These are phyloP conservation scores for Habrosyne pyritoides DNA, from an alignment of 2,888 invertebrate species.

Conservation along the genomic window DNA sequence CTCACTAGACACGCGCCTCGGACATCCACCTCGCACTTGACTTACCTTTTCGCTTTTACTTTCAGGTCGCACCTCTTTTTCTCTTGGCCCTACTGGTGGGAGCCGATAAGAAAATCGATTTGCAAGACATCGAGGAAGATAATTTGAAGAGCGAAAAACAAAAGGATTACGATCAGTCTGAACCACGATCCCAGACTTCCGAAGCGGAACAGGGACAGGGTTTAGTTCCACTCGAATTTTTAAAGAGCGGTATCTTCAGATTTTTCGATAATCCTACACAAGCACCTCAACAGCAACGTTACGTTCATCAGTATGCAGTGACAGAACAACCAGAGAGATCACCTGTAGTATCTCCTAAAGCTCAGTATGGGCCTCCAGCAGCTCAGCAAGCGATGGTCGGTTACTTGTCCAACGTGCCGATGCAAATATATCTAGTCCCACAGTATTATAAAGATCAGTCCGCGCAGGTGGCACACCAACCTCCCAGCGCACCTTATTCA, in stretches of 20 bases:
- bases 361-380: slow-evolving; percentile 43
- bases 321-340: slow-evolving; percentile 66
- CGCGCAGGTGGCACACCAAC: slow-evolving; percentile 40
- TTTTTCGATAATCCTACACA: slow-evolving; percentile 57
- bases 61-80: slow-evolving; percentile 69
- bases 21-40: slow-evolving; percentile 41
- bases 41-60: slow-evolving; percentile 65
- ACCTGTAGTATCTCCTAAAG: slow-evolving; percentile 33
- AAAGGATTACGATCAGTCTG: slow-evolving; percentile 53
- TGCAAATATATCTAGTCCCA: slow-evolving; percentile 77
- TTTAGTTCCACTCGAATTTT: slow-evolving; percentile 55
- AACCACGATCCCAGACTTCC: slow-evolving; percentile 39
- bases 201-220: slow-evolving; percentile 35
- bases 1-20: slow-evolving; percentile 42
- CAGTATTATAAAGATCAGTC: slow-evolving; percentile 65
- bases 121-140: slow-evolving; percentile 90
- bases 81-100: slow-evolving; percentile 59
- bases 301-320: slow-evolving; percentile 73
- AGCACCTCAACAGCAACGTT: slow-evolving; percentile 55
- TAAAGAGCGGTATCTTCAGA: slow-evolving; percentile 61
- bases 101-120: slow-evolving; percentile 85
- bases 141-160: slow-evolving; percentile 85
- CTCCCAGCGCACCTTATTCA: slow-evolving; percentile 51
- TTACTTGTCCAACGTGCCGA: slow-evolving; percentile 74
- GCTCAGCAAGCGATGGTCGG: slow-evolving; percentile 69